Base-by-base conservation (phyloP, 2,888 invertebrate species). In the Hedya salicella region DNA sequence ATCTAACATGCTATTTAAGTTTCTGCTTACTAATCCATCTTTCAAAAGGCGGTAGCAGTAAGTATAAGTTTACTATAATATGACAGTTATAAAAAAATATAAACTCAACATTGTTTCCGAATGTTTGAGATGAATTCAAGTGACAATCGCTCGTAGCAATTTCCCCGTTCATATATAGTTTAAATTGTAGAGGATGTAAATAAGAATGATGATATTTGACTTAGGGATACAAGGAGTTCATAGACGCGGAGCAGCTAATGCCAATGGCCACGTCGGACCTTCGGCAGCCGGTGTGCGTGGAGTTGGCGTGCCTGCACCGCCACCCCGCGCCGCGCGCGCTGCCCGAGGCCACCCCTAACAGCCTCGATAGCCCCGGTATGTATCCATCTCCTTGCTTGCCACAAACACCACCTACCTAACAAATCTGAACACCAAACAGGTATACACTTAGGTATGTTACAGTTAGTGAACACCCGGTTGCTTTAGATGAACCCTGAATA, bases 141-240 rank as follows among this genome's bases (percentile, higher is more conserved):
- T 19, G 42, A 39, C 9, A n/a, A 17, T 36, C 36, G 36, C 3
- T 36, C 2, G 9, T 11, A 36, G 1, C 6, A 11, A 8, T 30
- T 17, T n/a, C 30, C 30, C 30, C 30, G n/a, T 57, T 53, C 6
- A 16, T 30, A 32, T 13, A 11, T 17, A 36, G 3, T 39, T 52
- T n/a, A 3, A 19, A n/a, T 17, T 32, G 25, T 46, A 4, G 14
- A 59, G 67, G 8, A 61, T 40, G 64, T 72, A 61, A 44, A 32
- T 54, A 53, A 59, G 6, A 48, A 44, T 44, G 21, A 30, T 17
- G 16, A 42, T 64, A 69, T 73, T 82, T 71, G 71, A 57, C 77
- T 69, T 86, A 97, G 97, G 96, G 96, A 80, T 97, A 96, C 93
- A 97, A 96, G 94, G 97, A 97, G 87, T 96, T 96, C 93, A 96